These are phyloP conservation scores for Synanthedon tipuliformis DNA, from an alignment of 2,888 invertebrate genomes.

Conservation along the genomic window DNA sequence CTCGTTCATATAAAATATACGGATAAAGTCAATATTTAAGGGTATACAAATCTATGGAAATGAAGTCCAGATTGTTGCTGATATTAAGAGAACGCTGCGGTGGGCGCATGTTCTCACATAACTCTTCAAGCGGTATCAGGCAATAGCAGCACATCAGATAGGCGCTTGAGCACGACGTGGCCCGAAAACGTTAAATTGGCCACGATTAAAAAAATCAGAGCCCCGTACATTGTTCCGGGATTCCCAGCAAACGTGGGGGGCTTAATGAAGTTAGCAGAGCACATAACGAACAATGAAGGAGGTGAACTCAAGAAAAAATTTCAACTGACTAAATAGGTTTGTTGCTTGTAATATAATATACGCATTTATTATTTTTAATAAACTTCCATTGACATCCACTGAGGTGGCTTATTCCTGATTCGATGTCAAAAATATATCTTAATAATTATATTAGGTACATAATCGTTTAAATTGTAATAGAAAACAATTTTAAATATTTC, in stretches of 20 bases:
- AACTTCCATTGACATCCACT: no score
- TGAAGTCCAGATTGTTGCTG: slow-evolving; percentile 10
- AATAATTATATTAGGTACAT: no score
- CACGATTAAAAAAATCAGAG: slow-evolving; percentile 38
- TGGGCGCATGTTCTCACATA: slow-evolving; percentile 47
- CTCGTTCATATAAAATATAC: not conserved
- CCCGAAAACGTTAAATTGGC: slow-evolving; percentile 49
- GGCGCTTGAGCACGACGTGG: slow-evolving; percentile 27
- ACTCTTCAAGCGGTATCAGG: slow-evolving; percentile 32
- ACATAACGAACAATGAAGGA: slow-evolving; percentile 46
- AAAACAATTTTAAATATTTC: no score
- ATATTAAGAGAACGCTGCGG: slow-evolving; percentile 10
- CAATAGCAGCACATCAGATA: slow-evolving; percentile 41
- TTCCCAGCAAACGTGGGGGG: slow-evolving; percentile 29
- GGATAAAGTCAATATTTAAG: slow-evolving; percentile 4
- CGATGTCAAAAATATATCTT: no score
- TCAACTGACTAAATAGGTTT: slow-evolving; percentile 23
- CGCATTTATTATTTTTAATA: no score
- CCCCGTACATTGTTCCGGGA: slow-evolving; percentile 42
- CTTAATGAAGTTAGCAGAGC: slow-evolving; percentile 51
- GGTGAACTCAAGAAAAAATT: slow-evolving; percentile 60
- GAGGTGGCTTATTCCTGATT: no score
- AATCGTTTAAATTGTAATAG: no score
- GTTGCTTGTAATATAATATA: no score
- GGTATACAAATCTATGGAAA: slow-evolving; percentile 3